Conservation (phyloP, 2,888 invertebrate genomes). For the Hyppa rectilinea region DNA sequence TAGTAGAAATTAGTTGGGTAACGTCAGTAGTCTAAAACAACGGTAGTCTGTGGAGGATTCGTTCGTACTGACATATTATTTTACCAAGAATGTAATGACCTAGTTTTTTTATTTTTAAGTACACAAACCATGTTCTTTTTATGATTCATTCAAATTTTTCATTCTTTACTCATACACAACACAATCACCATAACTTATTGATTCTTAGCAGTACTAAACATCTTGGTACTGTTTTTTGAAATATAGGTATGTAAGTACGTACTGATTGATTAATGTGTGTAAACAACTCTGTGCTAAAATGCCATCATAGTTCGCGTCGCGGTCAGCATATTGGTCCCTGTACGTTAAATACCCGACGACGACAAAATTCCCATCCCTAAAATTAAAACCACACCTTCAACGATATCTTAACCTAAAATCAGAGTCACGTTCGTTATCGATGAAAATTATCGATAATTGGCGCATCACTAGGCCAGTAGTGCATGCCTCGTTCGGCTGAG, state of each 20-base stretch:
- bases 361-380: conserved; percentile 33
- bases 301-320: neutral
- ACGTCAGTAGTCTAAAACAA: neutral
- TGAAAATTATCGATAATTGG: conserved; percentile 62
- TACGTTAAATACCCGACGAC: neutral
- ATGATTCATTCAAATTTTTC: neutral
- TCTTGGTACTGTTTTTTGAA: too few species aligned
- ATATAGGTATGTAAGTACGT: too few species aligned
- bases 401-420: conserved; percentile 57
- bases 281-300: neutral
- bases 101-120: too few species aligned
- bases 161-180: neutral
- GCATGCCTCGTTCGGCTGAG: conserved; percentile 70
- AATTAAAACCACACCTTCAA: conserved; percentile 43
- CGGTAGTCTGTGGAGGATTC: neutral
- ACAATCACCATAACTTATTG: neutral
- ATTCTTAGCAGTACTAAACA: neutral
- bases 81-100: neutral
- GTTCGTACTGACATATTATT: neutral
- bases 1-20: neutral
- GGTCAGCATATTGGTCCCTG: neutral
- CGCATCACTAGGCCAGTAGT: conserved; percentile 67
- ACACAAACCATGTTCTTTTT: neutral
- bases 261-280: neutral
- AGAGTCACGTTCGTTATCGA: conserved; percentile 61